Conservation (phyloP, 2,888 invertebrate genomes). For the Plutella xylostella region DNA sequence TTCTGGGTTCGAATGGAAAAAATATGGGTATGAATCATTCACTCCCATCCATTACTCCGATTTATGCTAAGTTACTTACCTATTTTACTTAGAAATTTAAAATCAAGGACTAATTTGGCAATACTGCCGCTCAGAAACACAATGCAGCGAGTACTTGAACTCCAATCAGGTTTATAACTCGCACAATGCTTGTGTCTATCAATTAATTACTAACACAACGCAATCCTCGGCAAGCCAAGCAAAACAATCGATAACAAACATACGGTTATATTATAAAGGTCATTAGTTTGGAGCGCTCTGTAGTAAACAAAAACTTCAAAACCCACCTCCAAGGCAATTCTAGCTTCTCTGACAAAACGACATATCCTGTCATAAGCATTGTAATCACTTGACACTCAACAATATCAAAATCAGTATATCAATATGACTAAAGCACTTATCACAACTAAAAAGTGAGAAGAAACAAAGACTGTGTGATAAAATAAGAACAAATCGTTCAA, state of each 20-base stretch:
- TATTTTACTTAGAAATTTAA: neutral
- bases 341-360: conserved; percentile 57
- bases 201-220: neutral
- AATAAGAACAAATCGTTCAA: neutral
- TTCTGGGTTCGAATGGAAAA: too few relatives aligned
- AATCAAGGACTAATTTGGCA: conserved; percentile 3
- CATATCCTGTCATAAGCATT: conserved; percentile 64
- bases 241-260: conserved; percentile 2
- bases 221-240: conserved; percentile 12
- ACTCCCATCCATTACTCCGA: too few relatives aligned
- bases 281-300: too few relatives aligned
- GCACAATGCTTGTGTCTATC: conserved; percentile 22
- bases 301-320: conserved; percentile 38
- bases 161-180: conserved; percentile 49
- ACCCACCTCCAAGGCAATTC: conserved; percentile 61
- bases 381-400: conserved; percentile 26
- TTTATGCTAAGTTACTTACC: too few relatives aligned
- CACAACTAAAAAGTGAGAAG: too few relatives aligned
- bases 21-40: too few relatives aligned
- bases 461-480: neutral
- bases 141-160: conserved; percentile 15
- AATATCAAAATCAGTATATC: conserved; percentile 24
- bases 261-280: neutral
- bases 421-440: neutral
- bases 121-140: too few relatives aligned